A percentile compares a stretch with the other conserved stretches of the same genome.
phyloP scores from a whole-genome alignment of 1,140 invertebrate species.

The Heterodera schachtii region DNA sequence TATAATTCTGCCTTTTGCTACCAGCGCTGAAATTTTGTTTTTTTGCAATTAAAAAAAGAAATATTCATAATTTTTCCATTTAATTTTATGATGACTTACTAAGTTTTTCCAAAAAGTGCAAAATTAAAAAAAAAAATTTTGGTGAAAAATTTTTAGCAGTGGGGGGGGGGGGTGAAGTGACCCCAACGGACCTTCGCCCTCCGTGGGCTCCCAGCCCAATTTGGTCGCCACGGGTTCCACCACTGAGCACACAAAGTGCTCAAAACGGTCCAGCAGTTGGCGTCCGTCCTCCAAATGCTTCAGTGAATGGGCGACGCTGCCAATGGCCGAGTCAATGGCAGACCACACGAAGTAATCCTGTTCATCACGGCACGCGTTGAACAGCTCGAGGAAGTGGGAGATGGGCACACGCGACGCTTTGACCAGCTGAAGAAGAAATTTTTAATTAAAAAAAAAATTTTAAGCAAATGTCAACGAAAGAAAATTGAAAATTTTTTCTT shows the following conservation, averaged over 20 bases:
- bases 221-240: slow-evolving; percentile 63
- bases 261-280: slow-evolving; percentile 59
- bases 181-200: slow-evolving; percentile 57
- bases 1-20: no score
- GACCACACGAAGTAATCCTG: slow-evolving; percentile 62
- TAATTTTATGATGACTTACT: no score
- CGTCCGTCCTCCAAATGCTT: slow-evolving; percentile 50
- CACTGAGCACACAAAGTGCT: slow-evolving; percentile 63
- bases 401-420: slow-evolving; percentile 43
- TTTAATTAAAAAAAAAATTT: not conserved
- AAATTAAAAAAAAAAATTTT: not conserved
- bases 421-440: slow-evolving; percentile 69
- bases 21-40: no score
- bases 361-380: slow-evolving; percentile 49
- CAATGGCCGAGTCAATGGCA: slow-evolving; percentile 49
- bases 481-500: no score
- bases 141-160: not conserved
- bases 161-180: no score
- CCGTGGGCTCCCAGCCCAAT: slow-evolving; percentile 67
- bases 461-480: no score
- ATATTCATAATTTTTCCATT: no score
- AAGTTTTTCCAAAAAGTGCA: no score
- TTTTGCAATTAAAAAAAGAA: no score
- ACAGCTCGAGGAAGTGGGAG: slow-evolving; percentile 56
- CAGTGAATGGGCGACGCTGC: slow-evolving; percentile 31